Conservation (phyloP, 2,113 vertebrate species). For the Gallinago paraguaiae region DNA sequence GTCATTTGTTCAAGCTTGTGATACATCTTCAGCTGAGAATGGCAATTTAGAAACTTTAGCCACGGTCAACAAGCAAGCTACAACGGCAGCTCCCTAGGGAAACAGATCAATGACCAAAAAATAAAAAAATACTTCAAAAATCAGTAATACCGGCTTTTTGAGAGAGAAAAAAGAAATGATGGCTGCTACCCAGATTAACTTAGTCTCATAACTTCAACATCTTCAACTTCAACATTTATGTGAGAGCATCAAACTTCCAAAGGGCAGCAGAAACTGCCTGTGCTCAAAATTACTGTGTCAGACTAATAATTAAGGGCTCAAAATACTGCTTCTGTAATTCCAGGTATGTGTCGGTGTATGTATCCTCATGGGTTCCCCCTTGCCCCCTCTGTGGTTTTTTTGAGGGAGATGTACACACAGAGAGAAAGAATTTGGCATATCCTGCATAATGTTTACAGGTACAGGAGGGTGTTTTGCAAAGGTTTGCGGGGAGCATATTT, state of each 20-base stretch:
- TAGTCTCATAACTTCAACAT: neutral
- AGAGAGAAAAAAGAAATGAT: neutral
- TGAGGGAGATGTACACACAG: neutral
- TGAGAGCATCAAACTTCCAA: neutral
- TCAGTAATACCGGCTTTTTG: neutral
- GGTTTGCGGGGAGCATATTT: neutral
- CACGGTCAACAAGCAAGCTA: neutral
- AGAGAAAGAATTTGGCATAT: neutral
- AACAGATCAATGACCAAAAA: neutral
- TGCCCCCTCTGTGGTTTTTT: fast-evolving
- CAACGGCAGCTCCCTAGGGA: neutral
- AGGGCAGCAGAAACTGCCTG: neutral
- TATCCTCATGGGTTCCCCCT: neutral
- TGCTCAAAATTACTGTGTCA: no score
- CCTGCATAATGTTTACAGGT: neutral
- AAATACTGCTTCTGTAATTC: neutral
- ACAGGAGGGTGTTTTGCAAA: neutral
- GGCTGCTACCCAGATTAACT: neutral
- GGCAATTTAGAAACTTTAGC: conserved; percentile 41
- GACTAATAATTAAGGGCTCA: neutral
- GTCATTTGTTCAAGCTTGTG: conserved; percentile 39
- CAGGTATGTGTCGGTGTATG: no score
- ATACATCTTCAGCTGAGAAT: conserved; percentile 5
- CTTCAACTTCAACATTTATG: neutral
- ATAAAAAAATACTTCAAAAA: neutral